A percentile compares a stretch with the other conserved stretches of the same genome.
These are phyloP conservation scores for Malurus melanocephalus DNA, from an alignment of 2,113 vertebrate genomes.

Conservation along the genomic window DNA sequence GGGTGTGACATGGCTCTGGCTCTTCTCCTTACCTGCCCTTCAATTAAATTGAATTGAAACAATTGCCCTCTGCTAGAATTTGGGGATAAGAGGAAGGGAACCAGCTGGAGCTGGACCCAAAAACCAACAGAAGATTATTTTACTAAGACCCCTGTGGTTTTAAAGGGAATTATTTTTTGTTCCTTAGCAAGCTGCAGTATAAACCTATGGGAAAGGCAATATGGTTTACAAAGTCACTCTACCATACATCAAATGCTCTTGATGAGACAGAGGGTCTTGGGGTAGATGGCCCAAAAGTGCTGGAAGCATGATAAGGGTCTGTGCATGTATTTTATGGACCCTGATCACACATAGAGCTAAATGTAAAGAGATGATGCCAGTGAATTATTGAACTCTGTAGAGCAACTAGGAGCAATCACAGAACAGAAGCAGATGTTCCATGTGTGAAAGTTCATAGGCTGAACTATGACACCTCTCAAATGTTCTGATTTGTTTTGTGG, in stretches of 20 bases:
- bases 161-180: not conserved
- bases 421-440: slow-evolving; percentile 30
- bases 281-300: slow-evolving; percentile 11
- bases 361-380: not conserved
- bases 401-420: slow-evolving; percentile 1
- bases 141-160: not conserved
- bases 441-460: not conserved
- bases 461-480: not conserved
- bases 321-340: slow-evolving; percentile 28
- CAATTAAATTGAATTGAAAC: not conserved
- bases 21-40: not conserved
- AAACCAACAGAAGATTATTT: not conserved
- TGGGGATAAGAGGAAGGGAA: not conserved
- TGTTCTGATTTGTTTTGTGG: not conserved
- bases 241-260: not conserved
- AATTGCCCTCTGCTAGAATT: not conserved
- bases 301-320: slow-evolving; percentile 30
- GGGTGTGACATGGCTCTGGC: not conserved
- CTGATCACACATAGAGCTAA: not conserved
- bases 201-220: not conserved
- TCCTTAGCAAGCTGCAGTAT: not conserved
- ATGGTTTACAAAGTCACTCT: not conserved
- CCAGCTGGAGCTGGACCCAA: not conserved
- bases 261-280: not conserved
- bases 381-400: slow-evolving; percentile 32